Evolutionary conservation across 2,888 invertebrate genomes (phyloP), one percentile per base, ranked within the genome.

Genomic region (Pyrgus malvae): DNA sequence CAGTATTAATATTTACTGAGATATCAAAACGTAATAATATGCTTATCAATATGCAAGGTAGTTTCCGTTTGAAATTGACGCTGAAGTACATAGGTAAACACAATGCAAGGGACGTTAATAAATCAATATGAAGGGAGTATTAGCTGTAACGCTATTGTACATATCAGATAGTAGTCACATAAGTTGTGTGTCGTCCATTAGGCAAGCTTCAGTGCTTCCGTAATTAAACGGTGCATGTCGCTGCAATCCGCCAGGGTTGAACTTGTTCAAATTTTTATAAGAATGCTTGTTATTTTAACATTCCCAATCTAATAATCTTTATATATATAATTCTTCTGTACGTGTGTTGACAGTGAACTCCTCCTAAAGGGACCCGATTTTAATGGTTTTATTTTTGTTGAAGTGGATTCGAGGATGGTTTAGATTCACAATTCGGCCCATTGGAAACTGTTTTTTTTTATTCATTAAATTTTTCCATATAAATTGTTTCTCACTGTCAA

Each of bases 171-270:
- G 46, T 48, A 12, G 17, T 25, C 48, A 48, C 55, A 48, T 48
- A 55, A 48, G 55, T 48, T 41, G 48, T 55, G 35, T 55, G 55
- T 31, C 19, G 46, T 41, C 55, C 48, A 55, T 55, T 55, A 55
- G 48, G 33, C 33, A 48, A 41, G 55, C 48, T 48, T 41, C 55
- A 33, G 19, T 48, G 55, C 46, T 55, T 42, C 48, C 33, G 40
- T 48, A 55, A 48, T 48, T 55, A 55, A 55, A 50, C 41, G 40
- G 50, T 55, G 55, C 48, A 42, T 48, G 41, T 55, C 46, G 40
- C 46, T 55, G 46, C 48, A 42, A 35, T 29, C 21, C 29, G 45
- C 27, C 48, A 55, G 41, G 55, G 48, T 17, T 48, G 41, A 44
- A 41, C 7, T 46, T 53, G 11, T 38, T 40, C 27, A 31, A 29